phyloP scores from a whole-genome alignment of 2,113 vertebrate genomes.

The Phyllostomus discolor region DNA sequence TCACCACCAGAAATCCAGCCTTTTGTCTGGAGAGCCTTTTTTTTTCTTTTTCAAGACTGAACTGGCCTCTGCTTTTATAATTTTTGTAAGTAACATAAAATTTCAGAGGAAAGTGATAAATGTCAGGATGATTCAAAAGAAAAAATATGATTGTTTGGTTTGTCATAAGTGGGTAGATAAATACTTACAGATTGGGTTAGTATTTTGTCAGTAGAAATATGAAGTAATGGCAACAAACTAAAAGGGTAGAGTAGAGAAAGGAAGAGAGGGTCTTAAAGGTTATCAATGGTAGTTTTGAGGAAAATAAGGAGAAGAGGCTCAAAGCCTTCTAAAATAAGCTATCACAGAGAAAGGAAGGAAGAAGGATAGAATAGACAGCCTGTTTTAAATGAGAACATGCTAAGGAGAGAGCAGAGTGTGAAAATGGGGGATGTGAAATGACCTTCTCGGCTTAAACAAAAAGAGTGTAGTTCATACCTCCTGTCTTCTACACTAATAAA shows the following conservation, averaged over 20 bases:
- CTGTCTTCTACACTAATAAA: background rate
- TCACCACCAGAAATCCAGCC: background rate
- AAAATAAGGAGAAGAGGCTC: background rate
- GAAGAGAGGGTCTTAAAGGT: background rate
- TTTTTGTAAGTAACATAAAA: background rate
- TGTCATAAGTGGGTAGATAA: background rate
- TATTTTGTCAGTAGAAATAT: background rate
- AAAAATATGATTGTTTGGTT: background rate
- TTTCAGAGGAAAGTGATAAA: background rate
- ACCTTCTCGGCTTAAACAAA: background rate
- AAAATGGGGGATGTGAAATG: background rate
- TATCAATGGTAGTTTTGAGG: background rate
- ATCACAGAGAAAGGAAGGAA: background rate
- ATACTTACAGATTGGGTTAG: background rate
- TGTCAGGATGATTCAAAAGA: background rate
- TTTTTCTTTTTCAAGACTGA: background rate
- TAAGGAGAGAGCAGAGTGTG: background rate
- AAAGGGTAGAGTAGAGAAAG: background rate
- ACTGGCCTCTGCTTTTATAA: background rate
- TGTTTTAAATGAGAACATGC: background rate
- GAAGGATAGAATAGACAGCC: background rate
- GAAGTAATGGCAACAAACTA: background rate
- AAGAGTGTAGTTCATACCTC: background rate
- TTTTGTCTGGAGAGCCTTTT: background rate
- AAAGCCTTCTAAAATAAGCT: background rate